Evolutionary conservation across 2,888 invertebrate species (phyloP), one percentile per base, ranked within the genome.

Genomic region (Mactromeris polynyma): DNA sequence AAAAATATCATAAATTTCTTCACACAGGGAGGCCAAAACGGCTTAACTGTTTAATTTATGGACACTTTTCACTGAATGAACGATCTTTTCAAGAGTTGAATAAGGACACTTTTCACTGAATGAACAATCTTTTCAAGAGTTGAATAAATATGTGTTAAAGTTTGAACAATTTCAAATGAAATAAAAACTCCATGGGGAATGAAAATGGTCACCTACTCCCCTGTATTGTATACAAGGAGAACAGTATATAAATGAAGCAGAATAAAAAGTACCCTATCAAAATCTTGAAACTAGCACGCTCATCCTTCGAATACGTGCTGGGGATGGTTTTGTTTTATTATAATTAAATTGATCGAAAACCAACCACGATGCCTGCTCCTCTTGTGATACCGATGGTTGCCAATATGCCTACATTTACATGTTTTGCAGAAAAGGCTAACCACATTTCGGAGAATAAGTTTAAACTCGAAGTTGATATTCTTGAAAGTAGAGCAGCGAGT

Each of bases 321-420:
- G 46, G 17, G 11, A 9, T 40, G 4, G 6, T 46, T 46, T 46
- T 46, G 46, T 14, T 46, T 46, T 4, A 46, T 46, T 46, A 2
- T 46, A 46, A 46, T 46, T 7, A 14, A 4, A 7, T 46, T 46
- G 11, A 2, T 46, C 11, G 46, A 17, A 46, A 46, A 46, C 46
- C 14, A 11, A 19, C 33, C 26, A 85, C 26, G 21, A 89, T 91
- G 91, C 86, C 89, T 77, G 87, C 91, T 26, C 89, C 87, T 54
- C 14, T 91, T n/a, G 91, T 89, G n/a, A 85, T 91, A n/a, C 89
- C 89, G 26, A 85, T 87, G 81, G 87, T 85, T n/a, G 89, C 86
- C 21, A 91, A 89, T 46, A 26, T 91, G 77, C 51, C 78, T 17
- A 85, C 91, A 40, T 88, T 87, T 17, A 87, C 89, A 21, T 46